Percentiles rank a stretch among this genome's conserved stretches.
These are phyloP conservation scores for Plectrocnemia conspersa DNA, from an alignment of 1,140 invertebrate genomes.

Conservation along the genomic window DNA sequence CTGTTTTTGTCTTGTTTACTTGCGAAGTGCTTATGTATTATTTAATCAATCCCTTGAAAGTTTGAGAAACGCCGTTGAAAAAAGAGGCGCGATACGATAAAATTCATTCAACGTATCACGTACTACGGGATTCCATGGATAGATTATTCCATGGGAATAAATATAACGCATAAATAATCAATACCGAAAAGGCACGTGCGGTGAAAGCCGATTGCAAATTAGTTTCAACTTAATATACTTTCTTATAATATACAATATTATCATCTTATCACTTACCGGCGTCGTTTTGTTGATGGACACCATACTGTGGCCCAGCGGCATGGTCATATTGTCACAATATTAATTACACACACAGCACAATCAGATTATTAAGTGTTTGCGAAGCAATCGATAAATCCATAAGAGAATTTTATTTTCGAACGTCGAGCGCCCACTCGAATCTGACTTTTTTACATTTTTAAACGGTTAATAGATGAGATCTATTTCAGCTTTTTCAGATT, in stretches of 20 bases:
- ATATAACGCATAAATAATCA: too few relatives aligned
- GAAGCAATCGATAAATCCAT: slow-evolving; percentile 4
- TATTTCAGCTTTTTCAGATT: too few relatives aligned
- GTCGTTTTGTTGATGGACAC: neutral
- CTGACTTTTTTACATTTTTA: too few relatives aligned
- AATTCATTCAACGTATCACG: neutral
- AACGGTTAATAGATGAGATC: too few relatives aligned
- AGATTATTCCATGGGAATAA: too few relatives aligned
- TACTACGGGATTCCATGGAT: too few relatives aligned
- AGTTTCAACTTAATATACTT: neutral
- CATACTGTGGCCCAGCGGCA: neutral
- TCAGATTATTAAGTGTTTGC: neutral
- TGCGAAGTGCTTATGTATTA: too few relatives aligned
- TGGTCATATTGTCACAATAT: neutral
- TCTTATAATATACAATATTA: neutral
- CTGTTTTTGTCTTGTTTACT: too few relatives aligned
- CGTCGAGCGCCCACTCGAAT: neutral
- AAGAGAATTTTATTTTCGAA: neutral
- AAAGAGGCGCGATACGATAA: neutral
- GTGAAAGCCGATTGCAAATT: neutral
- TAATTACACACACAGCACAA: neutral
- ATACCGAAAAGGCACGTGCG: too few relatives aligned
- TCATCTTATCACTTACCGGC: slow-evolving; percentile 5
- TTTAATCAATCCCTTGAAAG: too few relatives aligned
- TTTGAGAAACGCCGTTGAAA: too few relatives aligned